Evolutionary conservation across 30 jellyfish, hydroid and myxozoan species (phyloP).

Genomic region (Morbakka virulenta): DNA sequence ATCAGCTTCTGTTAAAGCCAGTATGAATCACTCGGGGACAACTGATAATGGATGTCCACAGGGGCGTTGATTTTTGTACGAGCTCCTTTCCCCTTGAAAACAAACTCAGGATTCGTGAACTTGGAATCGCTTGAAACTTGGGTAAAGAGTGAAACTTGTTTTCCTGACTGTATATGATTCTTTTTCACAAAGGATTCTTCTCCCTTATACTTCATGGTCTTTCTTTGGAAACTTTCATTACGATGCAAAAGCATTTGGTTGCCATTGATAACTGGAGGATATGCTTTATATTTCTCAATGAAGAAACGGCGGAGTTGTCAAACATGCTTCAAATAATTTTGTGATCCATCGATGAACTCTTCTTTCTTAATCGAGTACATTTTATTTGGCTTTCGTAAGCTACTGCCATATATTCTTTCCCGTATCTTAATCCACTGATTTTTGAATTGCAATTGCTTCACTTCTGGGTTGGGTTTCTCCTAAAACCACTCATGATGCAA

Average conservation of each 20-base stretch:
- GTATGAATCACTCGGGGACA: conserved; percentile 69
- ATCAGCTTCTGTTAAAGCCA: conserved; percentile 43
- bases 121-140: conserved; percentile 1
- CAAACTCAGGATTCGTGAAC: conserved; percentile 39
- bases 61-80: conserved; percentile 30
- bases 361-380: conserved; percentile 49
- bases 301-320: conserved; percentile 58
- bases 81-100: conserved; percentile 56
- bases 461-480: conserved; percentile 28
- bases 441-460: conserved; percentile 3
- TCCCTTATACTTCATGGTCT: conserved; percentile 17
- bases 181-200: conserved; percentile 47
- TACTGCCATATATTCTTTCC: conserved; percentile 52
- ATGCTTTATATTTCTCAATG: conserved; percentile 50
- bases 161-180: conserved; percentile 46
- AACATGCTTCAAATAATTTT: conserved; percentile 42
- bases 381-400: conserved; percentile 67
- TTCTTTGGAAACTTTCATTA: conserved; percentile 52
- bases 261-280: conserved; percentile 78
- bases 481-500: conserved; percentile 62
- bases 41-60: conserved; percentile 21
- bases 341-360: conserved; percentile 27
- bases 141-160: conserved; percentile 40
- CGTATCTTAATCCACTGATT: conserved; percentile 46
- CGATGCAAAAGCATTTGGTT: conserved; percentile 70